Conservation (phyloP, 2,797 vertebrate species). For the Tangara arthus region DNA sequence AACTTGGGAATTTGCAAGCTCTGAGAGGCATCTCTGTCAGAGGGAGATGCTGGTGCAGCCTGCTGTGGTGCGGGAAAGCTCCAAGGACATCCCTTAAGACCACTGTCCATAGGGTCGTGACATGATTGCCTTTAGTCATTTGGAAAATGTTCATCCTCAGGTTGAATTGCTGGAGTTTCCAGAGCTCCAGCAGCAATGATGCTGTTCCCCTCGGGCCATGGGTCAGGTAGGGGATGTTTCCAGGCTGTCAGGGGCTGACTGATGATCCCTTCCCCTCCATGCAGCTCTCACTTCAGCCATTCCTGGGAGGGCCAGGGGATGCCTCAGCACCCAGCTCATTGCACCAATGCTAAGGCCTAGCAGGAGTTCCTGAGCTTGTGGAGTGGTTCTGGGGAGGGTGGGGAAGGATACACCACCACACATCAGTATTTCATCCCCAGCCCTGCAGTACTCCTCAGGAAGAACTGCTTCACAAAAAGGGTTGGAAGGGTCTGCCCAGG, state of each 20-base stretch:
- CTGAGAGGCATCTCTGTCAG: neutral
- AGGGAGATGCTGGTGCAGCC: neutral
- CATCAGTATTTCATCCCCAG: neutral
- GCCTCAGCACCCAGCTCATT: neutral
- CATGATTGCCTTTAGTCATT: neutral
- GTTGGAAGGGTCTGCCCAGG: neutral
- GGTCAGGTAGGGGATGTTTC: neutral
- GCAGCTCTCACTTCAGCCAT: neutral
- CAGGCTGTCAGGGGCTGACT: neutral
- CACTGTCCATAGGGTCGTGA: no score
- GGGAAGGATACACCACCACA: no score
- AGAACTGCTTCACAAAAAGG: neutral
- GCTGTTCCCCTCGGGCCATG: accelerated
- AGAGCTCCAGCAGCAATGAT: neutral
- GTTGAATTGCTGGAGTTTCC: neutral
- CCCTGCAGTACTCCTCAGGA: neutral
- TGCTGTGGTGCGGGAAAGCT: neutral
- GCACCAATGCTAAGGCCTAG: neutral
- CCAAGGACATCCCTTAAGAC: neutral
- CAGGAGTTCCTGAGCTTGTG: neutral
- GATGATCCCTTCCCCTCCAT: neutral
- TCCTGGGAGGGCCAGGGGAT: neutral
- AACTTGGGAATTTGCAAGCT: neutral
- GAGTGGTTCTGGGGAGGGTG: neutral
- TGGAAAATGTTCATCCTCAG: neutral